Conservation (phyloP, 2,113 vertebrate species). For the Salvelinus sp. region DNA sequence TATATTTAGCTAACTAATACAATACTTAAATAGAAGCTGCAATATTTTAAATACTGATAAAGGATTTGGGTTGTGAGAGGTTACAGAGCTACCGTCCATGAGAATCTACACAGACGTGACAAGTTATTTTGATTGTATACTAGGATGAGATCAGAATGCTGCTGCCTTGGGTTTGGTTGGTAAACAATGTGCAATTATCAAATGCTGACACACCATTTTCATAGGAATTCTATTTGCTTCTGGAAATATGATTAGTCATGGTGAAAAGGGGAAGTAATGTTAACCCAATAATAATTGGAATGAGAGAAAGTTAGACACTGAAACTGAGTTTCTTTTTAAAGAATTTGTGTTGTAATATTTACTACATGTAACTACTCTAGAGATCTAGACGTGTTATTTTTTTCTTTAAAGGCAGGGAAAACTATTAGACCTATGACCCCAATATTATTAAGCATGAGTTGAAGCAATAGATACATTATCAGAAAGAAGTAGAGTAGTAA, state of each 20-base stretch:
- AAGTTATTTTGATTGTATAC: constrained; percentile 27
- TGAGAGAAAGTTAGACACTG: constrained; percentile 48
- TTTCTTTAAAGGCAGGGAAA: not conserved
- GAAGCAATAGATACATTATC: not conserved
- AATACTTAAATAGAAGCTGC: constrained; percentile 70
- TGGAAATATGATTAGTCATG: constrained; percentile 1
- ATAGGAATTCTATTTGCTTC: constrained; percentile 31
- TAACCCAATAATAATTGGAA: constrained; percentile 56
- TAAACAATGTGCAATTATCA: constrained; percentile 46
- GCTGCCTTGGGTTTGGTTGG: constrained; percentile 45
- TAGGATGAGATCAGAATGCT: constrained; percentile 19
- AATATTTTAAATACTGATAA: constrained; percentile 51
- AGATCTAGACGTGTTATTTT: constrained; percentile 13
- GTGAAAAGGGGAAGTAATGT: constrained; percentile 17
- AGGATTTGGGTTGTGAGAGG: constrained; percentile 35
- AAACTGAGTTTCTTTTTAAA: constrained; percentile 32
- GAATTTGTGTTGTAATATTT: constrained; percentile 29
- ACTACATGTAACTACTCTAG: constrained; percentile 14
- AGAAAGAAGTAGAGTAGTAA: not conserved
- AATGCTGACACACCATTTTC: constrained; percentile 28
- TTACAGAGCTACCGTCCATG: constrained; percentile 26
- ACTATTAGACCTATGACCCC: constrained; percentile 12
- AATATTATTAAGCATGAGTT: constrained; percentile 25
- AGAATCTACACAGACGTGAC: not conserved
- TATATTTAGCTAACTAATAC: constrained; percentile 70